Conservation (phyloP, 2,113 vertebrate genomes). For the Cyphotilapia sp. region DNA sequence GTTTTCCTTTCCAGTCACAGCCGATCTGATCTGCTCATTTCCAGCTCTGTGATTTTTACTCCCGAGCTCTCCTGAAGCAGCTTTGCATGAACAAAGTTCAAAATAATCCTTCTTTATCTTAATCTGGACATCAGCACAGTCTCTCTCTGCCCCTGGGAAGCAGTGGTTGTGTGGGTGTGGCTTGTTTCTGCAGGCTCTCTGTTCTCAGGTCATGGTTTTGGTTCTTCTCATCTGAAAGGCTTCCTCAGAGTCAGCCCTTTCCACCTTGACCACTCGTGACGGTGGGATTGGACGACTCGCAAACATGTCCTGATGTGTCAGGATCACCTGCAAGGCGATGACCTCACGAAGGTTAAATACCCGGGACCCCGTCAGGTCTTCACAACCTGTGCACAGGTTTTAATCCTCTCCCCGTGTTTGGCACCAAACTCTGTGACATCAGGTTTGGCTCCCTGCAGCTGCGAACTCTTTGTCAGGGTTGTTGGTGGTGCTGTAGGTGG, state of each 20-base stretch:
- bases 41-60: rapidly evolving
- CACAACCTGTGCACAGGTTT: neutral
- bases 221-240: neutral
- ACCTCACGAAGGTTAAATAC: neutral
- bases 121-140: neutral
- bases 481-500: neutral
- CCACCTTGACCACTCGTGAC: neutral
- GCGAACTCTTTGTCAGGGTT: neutral
- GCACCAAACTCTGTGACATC: neutral
- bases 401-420: neutral
- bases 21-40: neutral
- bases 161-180: neutral
- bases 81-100: neutral
- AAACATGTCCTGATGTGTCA: neutral
- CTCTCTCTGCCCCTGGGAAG: neutral
- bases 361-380: neutral
- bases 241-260: rapidly evolving
- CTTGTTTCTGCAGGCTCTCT: neutral
- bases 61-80: neutral
- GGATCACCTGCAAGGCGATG: neutral
- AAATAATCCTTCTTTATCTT: neutral
- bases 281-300: neutral
- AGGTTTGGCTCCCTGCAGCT: neutral
- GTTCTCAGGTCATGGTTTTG: rapidly evolving
- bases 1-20: neutral